Conservation (phyloP, 2,113 vertebrate species). For the Oostethus manadensis region DNA sequence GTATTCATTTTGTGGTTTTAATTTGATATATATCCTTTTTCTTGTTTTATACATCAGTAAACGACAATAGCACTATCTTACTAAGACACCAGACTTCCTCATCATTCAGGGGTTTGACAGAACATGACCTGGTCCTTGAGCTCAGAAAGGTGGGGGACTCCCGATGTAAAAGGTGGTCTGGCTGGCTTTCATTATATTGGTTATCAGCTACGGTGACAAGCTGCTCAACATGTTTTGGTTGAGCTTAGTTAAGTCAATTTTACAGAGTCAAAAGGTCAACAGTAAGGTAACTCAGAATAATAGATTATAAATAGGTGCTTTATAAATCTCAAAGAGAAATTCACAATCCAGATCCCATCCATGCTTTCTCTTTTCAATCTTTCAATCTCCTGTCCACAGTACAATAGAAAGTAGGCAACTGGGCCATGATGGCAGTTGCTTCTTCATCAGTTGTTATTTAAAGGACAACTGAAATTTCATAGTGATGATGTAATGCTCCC, state of each 20-base stretch:
- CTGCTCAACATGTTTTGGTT: conserved; percentile 22
- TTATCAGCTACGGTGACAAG: neutral
- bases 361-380: neutral
- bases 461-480: neutral
- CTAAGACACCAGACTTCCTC: too few species aligned
- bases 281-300: neutral
- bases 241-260: conserved; percentile 25
- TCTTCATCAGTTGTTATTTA: neutral
- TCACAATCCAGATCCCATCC: too few species aligned
- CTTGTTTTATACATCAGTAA: too few species aligned
- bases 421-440: neutral
- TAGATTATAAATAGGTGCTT: too few species aligned
- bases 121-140: too few species aligned
- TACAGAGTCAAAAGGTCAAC: conserved; percentile 11
- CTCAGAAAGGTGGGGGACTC: too few species aligned
- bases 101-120: too few species aligned
- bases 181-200: neutral
- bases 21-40: too few species aligned
- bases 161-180: neutral
- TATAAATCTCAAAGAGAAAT: too few species aligned
- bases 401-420: neutral
- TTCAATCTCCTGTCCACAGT: neutral
- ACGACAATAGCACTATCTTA: too few species aligned
- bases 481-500: neutral
- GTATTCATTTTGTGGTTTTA: too few species aligned